Percentiles rank a stretch among this genome's conserved stretches.
Conservation (phyloP, 2,113 vertebrate genomes). For the Mastomys coucha region DNA sequence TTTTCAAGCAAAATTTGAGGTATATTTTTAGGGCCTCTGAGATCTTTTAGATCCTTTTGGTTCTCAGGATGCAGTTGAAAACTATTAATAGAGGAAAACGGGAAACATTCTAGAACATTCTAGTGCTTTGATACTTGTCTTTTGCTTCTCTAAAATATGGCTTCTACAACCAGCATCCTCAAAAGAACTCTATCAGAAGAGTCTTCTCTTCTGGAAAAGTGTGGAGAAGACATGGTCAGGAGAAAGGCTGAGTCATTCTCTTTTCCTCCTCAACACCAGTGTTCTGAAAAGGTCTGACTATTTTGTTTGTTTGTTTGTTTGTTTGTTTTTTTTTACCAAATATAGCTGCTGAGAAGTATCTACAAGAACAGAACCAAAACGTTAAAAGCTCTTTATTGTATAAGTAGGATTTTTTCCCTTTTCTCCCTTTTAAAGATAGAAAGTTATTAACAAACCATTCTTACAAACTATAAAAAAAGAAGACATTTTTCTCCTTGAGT, state of each 20-base stretch:
- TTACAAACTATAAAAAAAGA: not conserved
- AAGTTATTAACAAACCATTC: not conserved
- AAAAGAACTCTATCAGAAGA: not conserved
- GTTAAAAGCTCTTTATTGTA: not conserved
- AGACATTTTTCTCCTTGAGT: slow-evolving; percentile 1
- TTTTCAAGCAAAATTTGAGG: slow-evolving; percentile 43
- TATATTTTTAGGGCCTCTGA: slow-evolving; percentile 35
- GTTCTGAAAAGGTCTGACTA: not conserved
- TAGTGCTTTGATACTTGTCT: not conserved
- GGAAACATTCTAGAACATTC: slow-evolving; percentile 46
- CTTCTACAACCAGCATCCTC: not conserved
- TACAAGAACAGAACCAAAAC: slow-evolving; percentile 2
- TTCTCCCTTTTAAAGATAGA: not conserved
- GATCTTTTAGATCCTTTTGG: not conserved
- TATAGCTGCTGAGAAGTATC: not conserved
- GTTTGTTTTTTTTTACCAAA: not conserved
- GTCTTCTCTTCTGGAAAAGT: not conserved
- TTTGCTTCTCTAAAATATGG: not conserved
- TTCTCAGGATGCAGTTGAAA: slow-evolving; percentile 32
- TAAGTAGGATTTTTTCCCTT: not conserved
- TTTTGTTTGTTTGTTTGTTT: not conserved
- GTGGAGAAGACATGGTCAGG: rapidly evolving
- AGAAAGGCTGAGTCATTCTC: not conserved
- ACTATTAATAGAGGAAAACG: not conserved
- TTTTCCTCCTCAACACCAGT: not conserved